These are phyloP conservation scores for Scaptomyza reducta DNA, from an alignment of 2,888 invertebrate genomes.

Conservation along the genomic window DNA sequence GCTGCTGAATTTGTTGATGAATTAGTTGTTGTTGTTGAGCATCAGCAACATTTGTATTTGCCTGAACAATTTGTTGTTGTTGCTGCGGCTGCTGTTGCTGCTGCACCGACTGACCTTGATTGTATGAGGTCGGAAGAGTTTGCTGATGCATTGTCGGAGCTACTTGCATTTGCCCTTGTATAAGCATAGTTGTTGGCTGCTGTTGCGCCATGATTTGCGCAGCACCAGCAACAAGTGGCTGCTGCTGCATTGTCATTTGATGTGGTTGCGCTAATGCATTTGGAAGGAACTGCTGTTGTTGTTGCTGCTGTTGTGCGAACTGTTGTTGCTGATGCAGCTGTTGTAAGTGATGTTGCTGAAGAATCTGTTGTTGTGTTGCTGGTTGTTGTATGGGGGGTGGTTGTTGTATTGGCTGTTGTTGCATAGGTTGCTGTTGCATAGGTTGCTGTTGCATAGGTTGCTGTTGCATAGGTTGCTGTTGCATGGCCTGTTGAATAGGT, in stretches of 20 bases:
- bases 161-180: constrained; percentile 69
- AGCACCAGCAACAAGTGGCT: constrained; percentile 80
- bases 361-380: constrained; percentile 60
- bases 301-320: constrained; percentile 82
- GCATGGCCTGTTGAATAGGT: constrained; percentile 27
- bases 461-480: constrained; percentile 23
- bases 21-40: constrained; percentile 56
- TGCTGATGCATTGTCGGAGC: constrained; percentile 60
- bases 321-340: constrained; percentile 33
- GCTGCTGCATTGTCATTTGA: constrained; percentile 85
- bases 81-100: constrained; percentile 34
- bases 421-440: constrained; percentile 49
- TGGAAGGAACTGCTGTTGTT: constrained; percentile 86
- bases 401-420: constrained; percentile 38
- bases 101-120: constrained; percentile 32
- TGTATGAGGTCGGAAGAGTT: constrained; percentile 46
- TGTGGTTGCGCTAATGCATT: constrained; percentile 57
- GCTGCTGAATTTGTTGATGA: constrained; percentile 40
- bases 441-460: constrained; percentile 55
- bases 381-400: constrained; percentile 49
- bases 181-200: constrained; percentile 70
- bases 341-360: constrained; percentile 71
- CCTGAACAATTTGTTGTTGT: constrained; percentile 44
- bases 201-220: constrained; percentile 82
- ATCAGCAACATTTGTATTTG: constrained; percentile 48